phyloP scores from a whole-genome alignment of 2,797 vertebrate species.

The Helicolenus hilgendorfi region DNA sequence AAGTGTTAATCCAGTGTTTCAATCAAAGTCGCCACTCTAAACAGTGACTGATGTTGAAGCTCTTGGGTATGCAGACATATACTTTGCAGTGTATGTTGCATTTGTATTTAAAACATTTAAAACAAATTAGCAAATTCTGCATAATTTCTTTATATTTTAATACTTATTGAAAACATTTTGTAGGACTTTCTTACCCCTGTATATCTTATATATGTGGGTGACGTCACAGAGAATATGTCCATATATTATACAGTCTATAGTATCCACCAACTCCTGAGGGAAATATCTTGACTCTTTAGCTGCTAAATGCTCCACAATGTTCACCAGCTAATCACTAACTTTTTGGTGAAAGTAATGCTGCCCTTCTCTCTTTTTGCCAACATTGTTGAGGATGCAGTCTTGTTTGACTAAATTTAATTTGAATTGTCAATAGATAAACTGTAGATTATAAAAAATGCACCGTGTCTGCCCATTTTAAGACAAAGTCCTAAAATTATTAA shows the following conservation, averaged over 20 bases:
- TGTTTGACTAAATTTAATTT: background rate
- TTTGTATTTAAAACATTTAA: background rate
- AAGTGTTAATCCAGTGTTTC: conserved; percentile 30
- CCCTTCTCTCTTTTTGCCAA: background rate
- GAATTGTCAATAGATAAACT: background rate
- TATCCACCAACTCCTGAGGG: too few species aligned
- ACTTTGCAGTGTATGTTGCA: background rate
- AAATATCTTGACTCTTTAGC: too few species aligned
- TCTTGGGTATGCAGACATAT: background rate
- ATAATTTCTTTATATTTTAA: background rate
- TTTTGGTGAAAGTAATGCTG: background rate
- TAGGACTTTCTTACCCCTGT: background rate
- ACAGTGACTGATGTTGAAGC: background rate
- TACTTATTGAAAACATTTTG: background rate
- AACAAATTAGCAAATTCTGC: background rate
- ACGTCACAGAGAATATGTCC: too few species aligned
- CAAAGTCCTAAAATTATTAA: background rate
- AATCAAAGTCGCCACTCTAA: background rate
- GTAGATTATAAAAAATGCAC: background rate
- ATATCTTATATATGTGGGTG: background rate
- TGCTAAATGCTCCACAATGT: background rate
- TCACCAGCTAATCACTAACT: background rate
- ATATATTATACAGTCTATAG: too few species aligned
- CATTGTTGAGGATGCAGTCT: background rate
- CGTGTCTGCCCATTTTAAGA: background rate